Base-by-base conservation (phyloP, 37 sponge, comb jelly and placozoan genomes). In the Aplysina aerophoba region DNA sequence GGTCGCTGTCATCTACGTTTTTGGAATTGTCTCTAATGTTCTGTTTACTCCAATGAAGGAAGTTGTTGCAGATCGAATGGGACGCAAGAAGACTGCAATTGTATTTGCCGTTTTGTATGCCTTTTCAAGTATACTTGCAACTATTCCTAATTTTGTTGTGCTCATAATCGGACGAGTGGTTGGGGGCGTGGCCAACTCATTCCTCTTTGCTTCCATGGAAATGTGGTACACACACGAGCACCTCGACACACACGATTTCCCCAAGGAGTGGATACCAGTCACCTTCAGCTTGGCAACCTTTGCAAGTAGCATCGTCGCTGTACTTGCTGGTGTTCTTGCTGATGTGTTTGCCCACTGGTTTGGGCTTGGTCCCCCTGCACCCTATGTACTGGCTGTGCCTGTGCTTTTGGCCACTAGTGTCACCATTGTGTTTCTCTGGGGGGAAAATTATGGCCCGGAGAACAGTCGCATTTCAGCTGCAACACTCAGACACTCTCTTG, bases 151-250 rank as follows among this genome's bases (percentile, higher is more conserved):
- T 12, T 94, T 89, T 39, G 73, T 77, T 44, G 67, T 91, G 0
- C 84, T 94, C 19, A 65, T 91, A 22, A 36, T 89, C 22, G 95
- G 95, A 24, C 79, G 95, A 28, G 72, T 93, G 40, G n/a, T 94
- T 19, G 89, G 89, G 31, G 95, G 95, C 21, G 41, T 89, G 37
- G 67, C 89, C 25, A 94, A 88, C 74, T 73, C 95, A 0, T 41
- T 94, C 4, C 81, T 94, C 27, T 94, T 94, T 63, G 83, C 89
- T 3, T 41, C 87, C 36, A 22, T 89, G 83, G 95, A 94, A 59
- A n/a, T 87, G 21, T 94, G 94, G 94, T 94, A 88, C 78, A 25
- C 80, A 15, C 84, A 89, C 28, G 92, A 94, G 35, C 95, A 94
- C 59, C 44, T 79, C 15, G 65, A 94, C 53, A 83, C 72, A 19